Base-by-base conservation (phyloP, 2,888 invertebrate genomes). In the Folsomia candida region DNA sequence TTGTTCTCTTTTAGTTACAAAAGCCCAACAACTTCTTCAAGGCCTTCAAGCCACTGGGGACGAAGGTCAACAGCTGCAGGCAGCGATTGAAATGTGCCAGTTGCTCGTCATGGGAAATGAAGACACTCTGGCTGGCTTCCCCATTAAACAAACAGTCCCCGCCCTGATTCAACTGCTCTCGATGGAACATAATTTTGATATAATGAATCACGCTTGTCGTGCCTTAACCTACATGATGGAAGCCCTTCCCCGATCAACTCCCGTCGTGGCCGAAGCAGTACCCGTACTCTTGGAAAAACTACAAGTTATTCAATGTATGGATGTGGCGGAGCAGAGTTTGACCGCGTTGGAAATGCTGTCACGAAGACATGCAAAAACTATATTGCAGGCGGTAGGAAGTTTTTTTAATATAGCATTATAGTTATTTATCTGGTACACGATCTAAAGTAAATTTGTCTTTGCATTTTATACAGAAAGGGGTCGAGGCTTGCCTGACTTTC, bases 191-290 rank as follows among this genome's bases (percentile, higher is more conserved):
- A 99, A 99, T 86, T 98, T 98, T 85, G 98, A 98, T 84, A 96
- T 99, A 88, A 98, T 98, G 98, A 96, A 97, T 83, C 96, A 98
- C 84, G 97, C 98, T 0, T 97, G 97, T 82, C 91, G 99, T 57
- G 98, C 98, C 0, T 87, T 99, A 51, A 97, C 97, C 0, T 99
- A 99, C 85, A 97, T 99, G 97, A 91, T 99, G 89, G 99, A 99
- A 84, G 97, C 98, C 0, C 83, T 99, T 78, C 99, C 99, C 0
- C 89, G 99, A 71, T 97, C 97, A 51, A 95, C 97, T 63, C 91
- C 93, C 25, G 93, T 97, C 1, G 96, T 99, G 11, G 94, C 97
- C 1, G 94, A 98, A 81, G 97, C 97, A 1, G 94, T 99, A 71
- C 98, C 99, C 1, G 93, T 94, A 0, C 96, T 99, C 85, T 86